Conservation (phyloP, 1,140 invertebrate species). For the Leptoteleia sp. region DNA sequence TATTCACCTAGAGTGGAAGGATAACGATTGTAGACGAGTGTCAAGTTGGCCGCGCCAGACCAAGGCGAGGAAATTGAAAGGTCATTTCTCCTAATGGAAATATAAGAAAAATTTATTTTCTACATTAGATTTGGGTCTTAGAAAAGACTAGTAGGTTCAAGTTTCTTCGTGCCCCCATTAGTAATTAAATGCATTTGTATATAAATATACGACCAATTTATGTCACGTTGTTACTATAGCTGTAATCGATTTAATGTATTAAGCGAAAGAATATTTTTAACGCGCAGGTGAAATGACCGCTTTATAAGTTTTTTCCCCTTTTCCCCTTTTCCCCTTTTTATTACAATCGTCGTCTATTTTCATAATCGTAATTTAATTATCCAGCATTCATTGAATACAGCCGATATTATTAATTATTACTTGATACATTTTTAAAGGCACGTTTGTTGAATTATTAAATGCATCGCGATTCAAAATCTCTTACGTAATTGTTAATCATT, state of each 20-base stretch:
- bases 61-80: no score
- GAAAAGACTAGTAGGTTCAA: no score
- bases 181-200: conserved; percentile 8
- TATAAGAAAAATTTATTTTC: no score
- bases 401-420: conserved; percentile 7
- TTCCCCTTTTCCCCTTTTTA: conserved; percentile 1
- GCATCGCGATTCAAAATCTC: background rate
- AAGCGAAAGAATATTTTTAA: conserved; percentile 22
- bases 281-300: conserved; percentile 33
- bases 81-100: no score
- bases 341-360: conserved; percentile 10
- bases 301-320: conserved; percentile 26
- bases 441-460: conserved; percentile 7
- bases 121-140: no score
- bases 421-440: conserved; percentile 10
- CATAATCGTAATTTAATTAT: conserved; percentile 4
- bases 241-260: conserved; percentile 38
- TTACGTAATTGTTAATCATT: conserved; percentile 3
- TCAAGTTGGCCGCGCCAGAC: no score
- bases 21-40: no score
- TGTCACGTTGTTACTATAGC: conserved; percentile 16
- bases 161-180: conserved; percentile 14
- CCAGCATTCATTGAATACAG: background rate
- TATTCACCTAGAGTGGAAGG: no score
- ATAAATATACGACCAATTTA: conserved; percentile 8